Conservation (phyloP, 2,113 vertebrate species). For the Cyrtonyx montezumae region DNA sequence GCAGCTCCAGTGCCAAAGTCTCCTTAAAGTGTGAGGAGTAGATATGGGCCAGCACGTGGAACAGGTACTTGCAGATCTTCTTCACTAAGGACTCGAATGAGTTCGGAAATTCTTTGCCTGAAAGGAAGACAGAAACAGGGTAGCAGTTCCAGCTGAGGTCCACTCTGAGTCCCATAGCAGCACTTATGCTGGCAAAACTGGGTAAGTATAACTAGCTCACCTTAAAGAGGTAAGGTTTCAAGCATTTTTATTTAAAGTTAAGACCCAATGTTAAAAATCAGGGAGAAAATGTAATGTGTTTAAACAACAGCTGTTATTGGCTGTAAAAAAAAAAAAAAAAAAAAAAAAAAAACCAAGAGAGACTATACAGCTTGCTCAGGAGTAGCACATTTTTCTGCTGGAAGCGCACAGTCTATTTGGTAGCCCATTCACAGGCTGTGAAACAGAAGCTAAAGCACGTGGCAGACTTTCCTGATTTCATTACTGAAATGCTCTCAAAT, state of each 20-base stretch:
- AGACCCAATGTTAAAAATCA: neutral
- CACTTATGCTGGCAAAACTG: neutral
- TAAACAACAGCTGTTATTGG: neutral
- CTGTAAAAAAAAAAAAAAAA: neutral
- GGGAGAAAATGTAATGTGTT: neutral
- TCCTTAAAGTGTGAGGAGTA: slow-evolving; percentile 99
- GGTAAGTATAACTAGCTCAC: neutral
- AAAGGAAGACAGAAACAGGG: neutral
- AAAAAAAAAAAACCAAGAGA: neutral
- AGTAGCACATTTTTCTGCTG: neutral
- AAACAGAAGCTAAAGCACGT: neutral
- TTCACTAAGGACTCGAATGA: slow-evolving; percentile 97
- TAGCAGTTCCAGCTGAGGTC: neutral
- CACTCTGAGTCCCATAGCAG: neutral
- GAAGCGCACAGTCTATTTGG: neutral
- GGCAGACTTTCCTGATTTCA: neutral
- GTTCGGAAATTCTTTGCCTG: slow-evolving; percentile 97
- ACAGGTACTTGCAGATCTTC: slow-evolving; percentile 97
- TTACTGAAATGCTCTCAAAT: neutral
- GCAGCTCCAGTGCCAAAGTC: slow-evolving; percentile 94
- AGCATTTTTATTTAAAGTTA: neutral
- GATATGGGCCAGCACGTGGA: slow-evolving; percentile 98
- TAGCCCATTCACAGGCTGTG: neutral
- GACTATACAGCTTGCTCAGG: neutral
- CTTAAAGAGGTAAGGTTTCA: neutral